Evolutionary conservation across 2,888 invertebrate genomes (phyloP).

Genomic region (Sicus ferrugineus): DNA sequence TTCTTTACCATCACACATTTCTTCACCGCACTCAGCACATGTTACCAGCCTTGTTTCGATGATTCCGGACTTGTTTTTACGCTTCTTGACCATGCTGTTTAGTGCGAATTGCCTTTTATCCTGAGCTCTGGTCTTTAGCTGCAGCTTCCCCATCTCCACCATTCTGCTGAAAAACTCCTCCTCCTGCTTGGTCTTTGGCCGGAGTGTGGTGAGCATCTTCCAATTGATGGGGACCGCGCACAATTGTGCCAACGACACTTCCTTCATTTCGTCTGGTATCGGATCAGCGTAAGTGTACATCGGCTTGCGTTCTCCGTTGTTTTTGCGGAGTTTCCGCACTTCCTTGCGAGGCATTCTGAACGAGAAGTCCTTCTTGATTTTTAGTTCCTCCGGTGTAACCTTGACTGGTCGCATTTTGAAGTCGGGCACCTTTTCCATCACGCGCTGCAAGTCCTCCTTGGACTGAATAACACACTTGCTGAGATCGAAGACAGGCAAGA

Average conservation of each 20-base stretch:
- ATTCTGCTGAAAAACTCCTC: constrained; percentile 88
- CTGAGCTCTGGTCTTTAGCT: constrained; percentile 74
- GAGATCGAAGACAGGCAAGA: constrained; percentile 83
- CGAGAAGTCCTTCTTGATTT: constrained; percentile 76
- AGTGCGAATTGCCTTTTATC: constrained; percentile 74
- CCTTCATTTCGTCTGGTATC: constrained; percentile 80
- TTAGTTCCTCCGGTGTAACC: constrained; percentile 79
- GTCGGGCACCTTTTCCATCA: constrained; percentile 88
- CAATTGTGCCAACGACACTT: constrained; percentile 69
- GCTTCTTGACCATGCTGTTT: constrained; percentile 75
- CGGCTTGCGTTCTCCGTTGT: constrained; percentile 59
- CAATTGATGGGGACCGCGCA: constrained; percentile 88
- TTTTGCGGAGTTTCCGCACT: constrained; percentile 65
- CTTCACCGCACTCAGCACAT: constrained; percentile 84
- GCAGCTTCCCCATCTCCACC: constrained; percentile 82
- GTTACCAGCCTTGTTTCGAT: constrained; percentile 78
- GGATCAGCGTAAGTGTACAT: constrained; percentile 73
- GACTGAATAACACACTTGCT: constrained; percentile 80
- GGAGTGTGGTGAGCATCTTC: constrained; percentile 89
- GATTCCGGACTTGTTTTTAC: constrained; percentile 84
- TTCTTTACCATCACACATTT: constrained; percentile 82
- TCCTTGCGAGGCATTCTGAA: constrained; percentile 80
- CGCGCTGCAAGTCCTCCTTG: constrained; percentile 82
- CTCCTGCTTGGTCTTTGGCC: constrained; percentile 83
- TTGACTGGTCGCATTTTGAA: constrained; percentile 89